These are phyloP conservation scores for Betta splendens DNA, from an alignment of 2,797 vertebrate species.

Conservation along the genomic window DNA sequence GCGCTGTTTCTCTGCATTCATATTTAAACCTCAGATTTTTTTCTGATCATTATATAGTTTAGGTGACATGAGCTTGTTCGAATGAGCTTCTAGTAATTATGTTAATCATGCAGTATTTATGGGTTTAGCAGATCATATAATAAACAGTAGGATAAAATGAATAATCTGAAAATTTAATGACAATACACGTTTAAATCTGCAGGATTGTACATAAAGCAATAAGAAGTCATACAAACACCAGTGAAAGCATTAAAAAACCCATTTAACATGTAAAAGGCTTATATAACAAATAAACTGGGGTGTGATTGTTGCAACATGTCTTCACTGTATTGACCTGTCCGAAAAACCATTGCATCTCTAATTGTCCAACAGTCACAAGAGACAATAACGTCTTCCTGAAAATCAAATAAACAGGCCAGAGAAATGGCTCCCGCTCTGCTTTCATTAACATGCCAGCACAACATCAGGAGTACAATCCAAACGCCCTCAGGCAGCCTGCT, in stretches of 20 bases:
- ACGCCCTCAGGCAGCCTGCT: conserved; percentile 64
- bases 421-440: conserved; percentile 21
- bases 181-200: conserved; percentile 20
- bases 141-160: not conserved
- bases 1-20: conserved; percentile 3
- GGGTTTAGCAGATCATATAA: not conserved
- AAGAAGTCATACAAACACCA: conserved; percentile 16
- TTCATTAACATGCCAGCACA: conserved; percentile 27
- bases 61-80: not conserved
- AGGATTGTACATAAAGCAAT: conserved; percentile 8
- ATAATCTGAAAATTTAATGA: conserved; percentile 29
- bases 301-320: conserved; percentile 34
- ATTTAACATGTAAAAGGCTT: too few relatives aligned
- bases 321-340: conserved; percentile 39
- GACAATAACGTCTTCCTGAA: conserved; percentile 19
- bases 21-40: not conserved
- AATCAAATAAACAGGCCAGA: conserved; percentile 27
- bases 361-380: conserved; percentile 20
- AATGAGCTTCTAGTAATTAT: not conserved
- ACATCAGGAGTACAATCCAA: conserved; percentile 13
- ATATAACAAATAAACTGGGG: conserved; percentile 10
- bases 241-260: conserved; percentile 12
- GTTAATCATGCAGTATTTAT: not conserved
- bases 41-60: too few relatives aligned
- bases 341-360: conserved; percentile 28